phyloP scores from a whole-genome alignment of 2,888 invertebrate species.

The Luffia ferchaultella region DNA sequence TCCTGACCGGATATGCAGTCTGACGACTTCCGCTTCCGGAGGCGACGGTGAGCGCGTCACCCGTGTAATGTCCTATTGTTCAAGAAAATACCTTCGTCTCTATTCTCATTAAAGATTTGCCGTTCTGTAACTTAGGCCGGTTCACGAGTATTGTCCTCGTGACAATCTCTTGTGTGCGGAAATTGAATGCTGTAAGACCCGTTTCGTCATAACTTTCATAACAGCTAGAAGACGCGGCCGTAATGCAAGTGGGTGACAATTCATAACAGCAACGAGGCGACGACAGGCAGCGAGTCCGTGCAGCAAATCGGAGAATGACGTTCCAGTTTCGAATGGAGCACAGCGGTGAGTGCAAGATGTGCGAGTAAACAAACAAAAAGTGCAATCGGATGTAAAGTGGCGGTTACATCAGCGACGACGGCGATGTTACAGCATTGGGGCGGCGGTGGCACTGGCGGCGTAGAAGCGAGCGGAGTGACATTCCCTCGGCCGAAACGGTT shows the following conservation, averaged over 20 bases:
- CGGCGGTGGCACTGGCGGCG: conserved; percentile 24
- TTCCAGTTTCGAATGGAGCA: conserved; percentile 21
- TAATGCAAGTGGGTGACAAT: background rate
- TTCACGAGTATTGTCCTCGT: too few relatives aligned
- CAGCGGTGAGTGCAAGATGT: conserved; percentile 22
- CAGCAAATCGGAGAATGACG: too few relatives aligned
- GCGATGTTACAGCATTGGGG: conserved; percentile 20
- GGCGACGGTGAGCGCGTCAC: conserved; percentile 5
- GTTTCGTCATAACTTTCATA: background rate
- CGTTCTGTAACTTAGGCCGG: background rate
- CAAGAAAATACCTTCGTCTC: conserved; percentile 9
- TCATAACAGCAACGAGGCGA: too few relatives aligned
- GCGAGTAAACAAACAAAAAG: conserved; percentile 32
- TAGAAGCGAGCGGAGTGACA: conserved; percentile 32
- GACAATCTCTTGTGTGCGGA: too few relatives aligned
- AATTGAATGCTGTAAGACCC: background rate
- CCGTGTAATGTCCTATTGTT: conserved; percentile 13
- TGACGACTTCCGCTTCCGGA: conserved; percentile 2
- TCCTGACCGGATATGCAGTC: background rate
- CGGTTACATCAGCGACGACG: conserved; percentile 29
- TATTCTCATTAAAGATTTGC: conserved; percentile 1
- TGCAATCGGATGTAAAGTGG: conserved; percentile 30
- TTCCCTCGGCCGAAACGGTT: conserved; percentile 38
- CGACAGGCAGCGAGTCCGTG: too few relatives aligned
- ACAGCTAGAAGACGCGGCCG: background rate